These are phyloP conservation scores for Sycobia sp. DNA, from an alignment of 1,140 invertebrate genomes.

Conservation along the genomic window DNA sequence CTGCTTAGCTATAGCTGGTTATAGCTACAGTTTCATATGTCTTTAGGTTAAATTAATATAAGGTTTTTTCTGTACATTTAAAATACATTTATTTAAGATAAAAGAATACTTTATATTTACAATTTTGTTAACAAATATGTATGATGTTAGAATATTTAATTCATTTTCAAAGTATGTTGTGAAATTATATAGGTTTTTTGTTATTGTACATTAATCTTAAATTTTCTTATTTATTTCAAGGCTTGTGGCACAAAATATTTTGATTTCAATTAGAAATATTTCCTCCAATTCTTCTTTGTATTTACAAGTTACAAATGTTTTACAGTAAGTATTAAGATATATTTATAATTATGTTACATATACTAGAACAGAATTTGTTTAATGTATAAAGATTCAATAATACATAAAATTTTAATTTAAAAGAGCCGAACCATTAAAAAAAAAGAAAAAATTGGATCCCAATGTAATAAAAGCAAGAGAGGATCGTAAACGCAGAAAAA, in stretches of 20 bases:
- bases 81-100: neutral
- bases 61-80: too few species aligned
- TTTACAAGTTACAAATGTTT: slow-evolving; percentile 40
- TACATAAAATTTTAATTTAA: neutral
- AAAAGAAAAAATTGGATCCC: slow-evolving; percentile 86
- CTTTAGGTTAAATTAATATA: too few species aligned
- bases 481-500: slow-evolving; percentile 76
- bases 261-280: slow-evolving; percentile 39
- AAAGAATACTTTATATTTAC: neutral
- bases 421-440: slow-evolving; percentile 85
- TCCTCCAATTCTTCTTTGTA: slow-evolving; percentile 39
- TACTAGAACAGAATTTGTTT: neutral
- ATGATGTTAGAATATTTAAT: neutral
- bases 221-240: slow-evolving; percentile 3
- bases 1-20: too few species aligned
- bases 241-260: slow-evolving; percentile 3
- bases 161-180: slow-evolving; percentile 22
- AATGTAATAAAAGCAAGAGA: slow-evolving; percentile 75
- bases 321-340: slow-evolving; percentile 43
- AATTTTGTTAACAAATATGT: neutral
- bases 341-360: neutral
- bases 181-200: neutral
- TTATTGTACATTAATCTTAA: neutral
- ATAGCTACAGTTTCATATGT: too few species aligned
- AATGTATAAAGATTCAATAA: neutral